A percentile compares a stretch with the other conserved stretches of the same genome.
phyloP scores from a whole-genome alignment of 2,113 vertebrate genomes.

The Corydoras sp. region DNA sequence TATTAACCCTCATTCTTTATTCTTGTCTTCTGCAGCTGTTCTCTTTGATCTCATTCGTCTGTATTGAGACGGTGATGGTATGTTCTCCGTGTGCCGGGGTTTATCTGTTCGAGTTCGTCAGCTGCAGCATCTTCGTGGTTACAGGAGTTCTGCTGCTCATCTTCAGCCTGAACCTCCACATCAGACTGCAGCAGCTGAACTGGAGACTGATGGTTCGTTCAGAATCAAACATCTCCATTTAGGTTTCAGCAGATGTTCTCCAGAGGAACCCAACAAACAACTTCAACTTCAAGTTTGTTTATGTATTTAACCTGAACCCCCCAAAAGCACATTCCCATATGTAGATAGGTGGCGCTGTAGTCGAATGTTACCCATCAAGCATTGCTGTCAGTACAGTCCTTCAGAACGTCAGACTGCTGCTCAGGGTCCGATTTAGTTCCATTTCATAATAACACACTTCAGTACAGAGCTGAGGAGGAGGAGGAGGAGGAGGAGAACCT shows the following conservation, averaged over 20 bases:
- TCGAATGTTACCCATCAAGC: too few relatives aligned
- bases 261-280: too few relatives aligned
- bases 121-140: constrained; percentile 90
- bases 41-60: constrained; percentile 87
- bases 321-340: too few relatives aligned
- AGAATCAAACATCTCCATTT: not conserved
- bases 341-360: too few relatives aligned
- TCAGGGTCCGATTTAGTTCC: too few relatives aligned
- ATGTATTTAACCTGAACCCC: too few relatives aligned
- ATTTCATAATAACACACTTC: too few relatives aligned
- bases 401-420: too few relatives aligned
- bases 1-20: not conserved
- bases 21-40: constrained; percentile 67
- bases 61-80: constrained; percentile 94
- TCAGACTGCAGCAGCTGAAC: constrained; percentile 89
- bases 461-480: too few relatives aligned
- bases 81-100: constrained; percentile 89
- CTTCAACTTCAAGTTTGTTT: too few relatives aligned
- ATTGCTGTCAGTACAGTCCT: too few relatives aligned
- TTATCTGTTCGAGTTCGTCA: constrained; percentile 98
- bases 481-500: too few relatives aligned
- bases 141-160: constrained; percentile 86
- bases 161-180: constrained; percentile 87
- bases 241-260: not conserved
- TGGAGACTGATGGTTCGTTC: constrained; percentile 84